Conservation (phyloP, 2,113 vertebrate species). For the Emydocephalus ijimae region DNA sequence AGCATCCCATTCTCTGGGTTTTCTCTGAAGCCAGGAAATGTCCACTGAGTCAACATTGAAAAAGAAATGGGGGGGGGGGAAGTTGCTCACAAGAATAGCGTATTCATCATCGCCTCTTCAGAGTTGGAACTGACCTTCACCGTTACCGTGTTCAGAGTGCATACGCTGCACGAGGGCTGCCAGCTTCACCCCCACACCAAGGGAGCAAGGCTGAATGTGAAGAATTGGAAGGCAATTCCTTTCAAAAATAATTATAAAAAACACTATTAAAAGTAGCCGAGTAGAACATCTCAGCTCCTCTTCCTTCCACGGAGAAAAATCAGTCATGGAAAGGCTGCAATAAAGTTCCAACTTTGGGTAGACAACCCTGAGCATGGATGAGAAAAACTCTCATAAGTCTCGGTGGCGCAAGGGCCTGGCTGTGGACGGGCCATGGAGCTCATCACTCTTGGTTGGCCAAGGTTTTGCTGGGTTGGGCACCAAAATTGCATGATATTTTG, state of each 20-base stretch:
- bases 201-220: constrained; percentile 42
- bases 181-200: constrained; percentile 42
- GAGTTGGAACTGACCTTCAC: constrained; percentile 63
- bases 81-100: constrained; percentile 59
- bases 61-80: neutral
- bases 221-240: constrained; percentile 28
- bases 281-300: constrained; percentile 14
- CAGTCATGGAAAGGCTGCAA: constrained; percentile 43
- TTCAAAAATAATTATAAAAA: neutral
- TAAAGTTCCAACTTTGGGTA: constrained; percentile 4
- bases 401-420: constrained; percentile 39
- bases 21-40: constrained; percentile 62
- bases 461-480: constrained; percentile 26
- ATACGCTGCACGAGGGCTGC: constrained; percentile 13
- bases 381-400: constrained; percentile 42
- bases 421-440: constrained; percentile 24
- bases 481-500: constrained; percentile 22
- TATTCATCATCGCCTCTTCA: constrained; percentile 62
- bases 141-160: constrained; percentile 55
- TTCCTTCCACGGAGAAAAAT: constrained; percentile 29
- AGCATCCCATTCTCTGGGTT: constrained; percentile 59
- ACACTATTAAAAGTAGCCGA: neutral
- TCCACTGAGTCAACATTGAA: constrained; percentile 59
- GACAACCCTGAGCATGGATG: constrained; percentile 48
- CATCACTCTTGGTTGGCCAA: neutral